Percentiles rank a stretch among this genome's conserved stretches.
Conservation (phyloP, 2,797 vertebrate genomes). For the Xenopus petersii region DNA sequence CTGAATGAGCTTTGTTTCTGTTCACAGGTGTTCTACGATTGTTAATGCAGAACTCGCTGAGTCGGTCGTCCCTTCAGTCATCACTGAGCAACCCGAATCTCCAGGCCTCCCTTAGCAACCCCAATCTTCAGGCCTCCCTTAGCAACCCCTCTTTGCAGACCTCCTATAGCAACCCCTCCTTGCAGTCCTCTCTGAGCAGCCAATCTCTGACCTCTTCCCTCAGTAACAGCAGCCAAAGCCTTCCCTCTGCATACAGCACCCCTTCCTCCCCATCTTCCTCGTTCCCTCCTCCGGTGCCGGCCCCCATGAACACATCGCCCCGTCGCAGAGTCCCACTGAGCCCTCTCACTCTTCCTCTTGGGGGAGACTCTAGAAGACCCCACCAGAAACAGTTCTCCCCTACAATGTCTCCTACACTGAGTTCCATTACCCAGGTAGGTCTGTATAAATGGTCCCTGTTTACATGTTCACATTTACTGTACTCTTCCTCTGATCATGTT, state of each 20-base stretch:
- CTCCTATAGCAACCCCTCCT: no score
- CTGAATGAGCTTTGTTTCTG: constrained; percentile 51
- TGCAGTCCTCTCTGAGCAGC: constrained; percentile 65
- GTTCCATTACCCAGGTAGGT: constrained; percentile 91
- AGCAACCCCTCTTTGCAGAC: constrained; percentile 68
- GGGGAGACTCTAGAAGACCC: constrained; percentile 78
- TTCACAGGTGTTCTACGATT: constrained; percentile 62
- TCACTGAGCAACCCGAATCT: constrained; percentile 81
- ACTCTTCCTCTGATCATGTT: neutral
- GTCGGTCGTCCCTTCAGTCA: constrained; percentile 82
- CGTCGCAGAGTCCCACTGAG: constrained; percentile 80
- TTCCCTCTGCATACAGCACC: constrained; percentile 64
- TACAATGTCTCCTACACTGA: constrained; percentile 89
- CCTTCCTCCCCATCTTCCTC: constrained; percentile 57
- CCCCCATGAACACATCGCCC: constrained; percentile 73
- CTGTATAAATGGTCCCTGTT: neutral
- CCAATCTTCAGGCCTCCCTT: constrained; percentile 80
- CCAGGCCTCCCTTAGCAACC: constrained; percentile 85
- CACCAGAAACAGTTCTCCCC: constrained; percentile 92
- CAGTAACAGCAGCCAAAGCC: constrained; percentile 68
- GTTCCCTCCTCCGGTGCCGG: constrained; percentile 49
- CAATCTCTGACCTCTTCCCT: constrained; percentile 55
- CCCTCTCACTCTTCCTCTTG: constrained; percentile 79
- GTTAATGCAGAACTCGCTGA: constrained; percentile 75
- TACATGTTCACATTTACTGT: no score